Evolutionary conservation across 2,797 vertebrate genomes (phyloP).

Genomic region (Sardinella longiceps): DNA sequence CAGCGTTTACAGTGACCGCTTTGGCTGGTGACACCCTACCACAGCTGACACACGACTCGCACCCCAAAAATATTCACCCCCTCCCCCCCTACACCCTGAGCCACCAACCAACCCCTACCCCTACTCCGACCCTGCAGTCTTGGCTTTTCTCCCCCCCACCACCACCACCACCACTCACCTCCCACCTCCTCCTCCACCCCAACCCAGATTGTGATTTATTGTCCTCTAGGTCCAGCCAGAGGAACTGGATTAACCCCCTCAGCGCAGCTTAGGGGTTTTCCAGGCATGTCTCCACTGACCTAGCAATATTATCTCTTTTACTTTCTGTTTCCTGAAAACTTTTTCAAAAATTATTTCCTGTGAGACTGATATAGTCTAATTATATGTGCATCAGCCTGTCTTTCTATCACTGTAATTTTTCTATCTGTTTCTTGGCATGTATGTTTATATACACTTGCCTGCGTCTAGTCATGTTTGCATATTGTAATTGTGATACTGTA

Average conservation of each 20-base stretch:
- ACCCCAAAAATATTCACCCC: conserved; percentile 66
- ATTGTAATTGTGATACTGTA: no score
- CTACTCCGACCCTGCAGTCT: conserved; percentile 37
- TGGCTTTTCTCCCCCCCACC: conserved; percentile 35
- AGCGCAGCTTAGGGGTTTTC: neutral
- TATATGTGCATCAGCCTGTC: neutral
- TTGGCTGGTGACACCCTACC: conserved; percentile 65
- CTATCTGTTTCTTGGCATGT: no score
- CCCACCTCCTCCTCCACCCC: conserved; percentile 42
- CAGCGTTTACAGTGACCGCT: conserved; percentile 50
- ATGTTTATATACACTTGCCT: neutral
- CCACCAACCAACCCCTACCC: conserved; percentile 49
- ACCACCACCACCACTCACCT: neutral
- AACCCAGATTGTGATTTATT: conserved; percentile 65
- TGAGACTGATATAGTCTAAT: no score
- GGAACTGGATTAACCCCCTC: conserved; percentile 31
- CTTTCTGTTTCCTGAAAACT: neutral
- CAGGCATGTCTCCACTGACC: neutral
- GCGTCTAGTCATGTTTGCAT: neutral
- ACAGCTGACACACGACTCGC: conserved; percentile 56
- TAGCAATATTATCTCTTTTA: neutral
- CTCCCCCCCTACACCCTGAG: conserved; percentile 49
- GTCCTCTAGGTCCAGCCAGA: conserved; percentile 25
- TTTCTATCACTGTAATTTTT: neutral
- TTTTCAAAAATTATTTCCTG: neutral